A percentile compares a stretch with the other conserved stretches of the same genome.
Conservation (phyloP, 2,113 vertebrate species). For the Arenaria interpres region DNA sequence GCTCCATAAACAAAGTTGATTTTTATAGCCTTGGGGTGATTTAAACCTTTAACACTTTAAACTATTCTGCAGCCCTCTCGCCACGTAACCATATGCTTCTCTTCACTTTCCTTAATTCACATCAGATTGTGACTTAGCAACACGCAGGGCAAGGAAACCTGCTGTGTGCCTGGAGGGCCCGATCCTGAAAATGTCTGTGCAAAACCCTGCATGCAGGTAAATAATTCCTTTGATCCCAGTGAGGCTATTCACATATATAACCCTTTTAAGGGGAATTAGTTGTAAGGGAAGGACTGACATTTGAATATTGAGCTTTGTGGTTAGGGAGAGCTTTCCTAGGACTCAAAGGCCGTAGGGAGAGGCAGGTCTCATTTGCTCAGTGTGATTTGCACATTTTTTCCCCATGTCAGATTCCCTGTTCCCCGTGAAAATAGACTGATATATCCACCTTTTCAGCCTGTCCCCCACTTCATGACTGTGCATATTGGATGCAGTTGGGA, state of each 20-base stretch:
- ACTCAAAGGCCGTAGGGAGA: not conserved
- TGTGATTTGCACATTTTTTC: not conserved
- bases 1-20: slow-evolving; percentile 50
- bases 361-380: not conserved
- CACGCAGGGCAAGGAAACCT: not conserved
- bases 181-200: not conserved
- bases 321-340: not conserved
- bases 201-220: not conserved
- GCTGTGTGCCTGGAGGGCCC: not conserved
- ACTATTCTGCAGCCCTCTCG: not conserved
- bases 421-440: not conserved
- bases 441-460: not conserved
- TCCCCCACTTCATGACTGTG: not conserved
- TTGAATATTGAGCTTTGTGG: not conserved
- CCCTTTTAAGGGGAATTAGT: not conserved
- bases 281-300: not conserved
- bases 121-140: slow-evolving; percentile 1
- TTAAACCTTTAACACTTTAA: slow-evolving; percentile 48
- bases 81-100: slow-evolving; percentile 10
- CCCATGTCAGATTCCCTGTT: not conserved
- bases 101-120: slow-evolving; percentile 38
- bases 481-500: not conserved
- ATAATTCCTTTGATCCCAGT: not conserved
- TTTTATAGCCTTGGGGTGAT: slow-evolving; percentile 45
- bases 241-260: not conserved